Evolutionary conservation across 1,140 invertebrate genomes (phyloP).

Genomic region (Drosophila persimilis): DNA sequence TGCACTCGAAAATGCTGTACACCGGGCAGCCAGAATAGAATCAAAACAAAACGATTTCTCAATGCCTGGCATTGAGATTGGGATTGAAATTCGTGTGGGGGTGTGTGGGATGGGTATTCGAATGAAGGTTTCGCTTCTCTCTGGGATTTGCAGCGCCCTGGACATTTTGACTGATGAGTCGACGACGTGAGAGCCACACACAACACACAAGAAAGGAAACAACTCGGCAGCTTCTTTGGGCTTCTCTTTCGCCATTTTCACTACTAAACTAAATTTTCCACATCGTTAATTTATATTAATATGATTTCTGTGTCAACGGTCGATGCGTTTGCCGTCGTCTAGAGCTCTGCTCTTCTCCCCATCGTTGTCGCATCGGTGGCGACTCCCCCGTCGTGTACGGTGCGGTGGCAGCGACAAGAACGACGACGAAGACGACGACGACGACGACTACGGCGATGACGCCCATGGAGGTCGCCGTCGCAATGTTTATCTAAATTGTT

Average conservation of each 20-base stretch:
- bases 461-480: slow-evolving; percentile 77
- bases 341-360: slow-evolving; percentile 22
- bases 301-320: slow-evolving; percentile 83
- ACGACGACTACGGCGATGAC: slow-evolving; percentile 27
- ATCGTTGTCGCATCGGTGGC: slow-evolving; percentile 12
- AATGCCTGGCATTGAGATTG: slow-evolving; percentile 28
- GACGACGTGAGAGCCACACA: slow-evolving; percentile 63
- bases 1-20: slow-evolving; percentile 34
- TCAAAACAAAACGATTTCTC: slow-evolving; percentile 68
- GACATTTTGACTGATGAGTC: slow-evolving; percentile 76
- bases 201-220: slow-evolving; percentile 22
- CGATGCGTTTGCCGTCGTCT: slow-evolving; percentile 60
- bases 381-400: slow-evolving; percentile 41
- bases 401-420: slow-evolving; percentile 6
- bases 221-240: slow-evolving; percentile 27
- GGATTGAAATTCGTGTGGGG: slow-evolving; percentile 30
- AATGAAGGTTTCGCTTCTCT: slow-evolving; percentile 16
- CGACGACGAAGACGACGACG: slow-evolving; percentile 23
- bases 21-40: slow-evolving; percentile 10
- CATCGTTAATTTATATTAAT: slow-evolving; percentile 83
- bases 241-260: slow-evolving; percentile 63
- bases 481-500: slow-evolving; percentile 83
- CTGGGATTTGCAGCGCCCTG: slow-evolving; percentile 65
- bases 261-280: slow-evolving; percentile 83
- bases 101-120: background rate